A percentile compares a stretch with the other conserved stretches of the same genome.
phyloP scores from a whole-genome alignment of 1,140 invertebrate genomes.

The Brachionus calyciflorus region DNA sequence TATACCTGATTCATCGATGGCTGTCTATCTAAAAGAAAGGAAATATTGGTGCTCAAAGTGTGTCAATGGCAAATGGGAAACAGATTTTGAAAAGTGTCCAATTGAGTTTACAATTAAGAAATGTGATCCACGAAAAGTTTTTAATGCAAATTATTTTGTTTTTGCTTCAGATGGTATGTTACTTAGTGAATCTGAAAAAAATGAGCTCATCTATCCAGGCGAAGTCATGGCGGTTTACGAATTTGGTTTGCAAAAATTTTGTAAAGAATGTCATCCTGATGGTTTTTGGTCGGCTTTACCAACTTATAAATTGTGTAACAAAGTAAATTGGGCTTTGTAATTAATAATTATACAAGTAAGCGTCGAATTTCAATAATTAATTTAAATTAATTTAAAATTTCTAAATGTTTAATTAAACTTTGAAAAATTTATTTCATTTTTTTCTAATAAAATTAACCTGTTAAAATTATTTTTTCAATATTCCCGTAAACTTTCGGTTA shows the following conservation, averaged over 20 bases:
- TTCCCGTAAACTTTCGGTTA: no score
- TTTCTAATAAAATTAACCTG: no score
- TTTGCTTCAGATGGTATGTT: background rate
- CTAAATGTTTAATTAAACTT: background rate
- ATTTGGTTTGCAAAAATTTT: constrained; percentile 21
- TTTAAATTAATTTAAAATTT: background rate
- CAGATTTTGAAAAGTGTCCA: constrained; percentile 1
- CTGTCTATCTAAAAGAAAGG: background rate
- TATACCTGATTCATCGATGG: background rate
- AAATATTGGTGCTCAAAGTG: constrained; percentile 21
- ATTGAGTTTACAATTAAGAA: constrained; percentile 10
- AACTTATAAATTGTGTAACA: background rate
- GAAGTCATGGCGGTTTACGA: constrained; percentile 41
- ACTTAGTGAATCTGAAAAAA: background rate
- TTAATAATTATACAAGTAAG: background rate
- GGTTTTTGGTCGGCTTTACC: constrained; percentile 27
- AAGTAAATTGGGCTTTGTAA: background rate
- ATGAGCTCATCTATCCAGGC: constrained; percentile 7
- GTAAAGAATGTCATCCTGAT: constrained; percentile 18
- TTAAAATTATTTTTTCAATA: no score
- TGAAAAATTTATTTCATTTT: no score
- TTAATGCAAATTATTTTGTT: constrained; percentile 26
- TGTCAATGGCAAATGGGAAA: background rate
- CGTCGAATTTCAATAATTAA: background rate
- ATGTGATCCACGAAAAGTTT: constrained; percentile 2